A percentile compares a stretch with the other conserved stretches of the same genome.
Conservation (phyloP, 2,797 vertebrate species). For the Thripadectes ignobilis region DNA sequence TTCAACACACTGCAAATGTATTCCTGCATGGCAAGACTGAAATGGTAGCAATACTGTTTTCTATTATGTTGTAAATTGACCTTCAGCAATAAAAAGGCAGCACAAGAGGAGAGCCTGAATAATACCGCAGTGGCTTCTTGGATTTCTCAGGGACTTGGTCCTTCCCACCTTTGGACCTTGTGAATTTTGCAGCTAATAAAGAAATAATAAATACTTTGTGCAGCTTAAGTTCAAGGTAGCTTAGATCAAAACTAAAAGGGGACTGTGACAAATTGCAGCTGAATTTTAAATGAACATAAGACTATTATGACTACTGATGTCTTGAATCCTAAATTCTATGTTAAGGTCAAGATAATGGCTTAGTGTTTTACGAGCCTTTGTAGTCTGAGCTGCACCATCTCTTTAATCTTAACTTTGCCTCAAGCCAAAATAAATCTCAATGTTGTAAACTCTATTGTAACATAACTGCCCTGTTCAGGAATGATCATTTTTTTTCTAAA, state of each 20-base stretch:
- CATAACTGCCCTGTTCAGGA: slow-evolving; percentile 77
- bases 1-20: background rate
- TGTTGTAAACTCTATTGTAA: slow-evolving; percentile 79
- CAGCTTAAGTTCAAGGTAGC: slow-evolving; percentile 64
- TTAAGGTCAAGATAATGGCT: slow-evolving; percentile 82
- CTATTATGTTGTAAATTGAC: slow-evolving; percentile 53
- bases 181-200: slow-evolving; percentile 75
- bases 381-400: slow-evolving; percentile 66
- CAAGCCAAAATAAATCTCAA: slow-evolving; percentile 82
- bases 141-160: slow-evolving; percentile 37
- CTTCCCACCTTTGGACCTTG: slow-evolving; percentile 45
- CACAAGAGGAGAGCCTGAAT: background rate
- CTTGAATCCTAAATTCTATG: slow-evolving; percentile 78
- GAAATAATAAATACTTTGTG: slow-evolving; percentile 70
- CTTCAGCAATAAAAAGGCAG: slow-evolving; percentile 9
- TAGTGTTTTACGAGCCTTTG: slow-evolving; percentile 81
- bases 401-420: slow-evolving; percentile 83
- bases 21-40: slow-evolving; percentile 22
- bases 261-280: slow-evolving; percentile 71
- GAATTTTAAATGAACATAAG: slow-evolving; percentile 80
- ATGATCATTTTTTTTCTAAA: slow-evolving; percentile 80
- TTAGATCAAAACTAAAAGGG: slow-evolving; percentile 52
- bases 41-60: slow-evolving; percentile 40
- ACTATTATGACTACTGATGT: slow-evolving; percentile 76
- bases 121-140: background rate